Evolutionary conservation across 2,888 invertebrate genomes (phyloP), one percentile per base, ranked within the genome.

Genomic region (Protophormia terraenovae): DNA sequence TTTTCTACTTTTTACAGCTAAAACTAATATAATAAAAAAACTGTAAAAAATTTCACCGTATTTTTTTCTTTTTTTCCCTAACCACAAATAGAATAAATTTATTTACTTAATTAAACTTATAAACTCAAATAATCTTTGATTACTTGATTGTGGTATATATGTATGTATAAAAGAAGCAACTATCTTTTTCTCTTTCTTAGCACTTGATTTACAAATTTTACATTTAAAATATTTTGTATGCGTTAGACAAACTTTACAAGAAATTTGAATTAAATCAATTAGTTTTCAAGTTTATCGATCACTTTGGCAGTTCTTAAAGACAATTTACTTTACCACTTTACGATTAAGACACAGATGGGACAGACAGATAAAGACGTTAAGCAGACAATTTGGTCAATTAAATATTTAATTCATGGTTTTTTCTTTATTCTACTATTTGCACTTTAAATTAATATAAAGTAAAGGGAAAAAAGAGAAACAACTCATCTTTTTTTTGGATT

Each of bases 271-370:
- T 32, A 77, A 67, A 16, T 55, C 22, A 55, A 67, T 77, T 67
- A 77, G 6, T 67, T 69, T 60, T 78, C 38, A 69, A 78, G 60
- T 69, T 77, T 67, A 58, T 77, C 60, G 27, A 69, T 78, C 50
- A 19, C 32, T 16, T 24, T 50, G 62, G 35, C 62, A 62, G 47
- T 50, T 75, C 32, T 47, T 72, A 22, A 32, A 29, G 19, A 22
- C 72, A 45, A 60, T 50, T 72, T 47, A 32, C 2, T 41, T 41
- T 16, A 62, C 47, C 47, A 35, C 60, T 60, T 60, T 60, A 24
- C 7, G 22, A 75, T 19, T 29, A 50, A 47, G 35, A 55, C 29
- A 22, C 55, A 58, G 29, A 41, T 1, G 32, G 45, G 14, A n/a
- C 3, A 19, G 47, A 19, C 2, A 16, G 19, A 19, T 47, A 38